Percentiles rank a stretch among this genome's conserved stretches.
These are phyloP conservation scores for Centropus unirufus DNA, from an alignment of 2,113 vertebrate species.

Conservation along the genomic window DNA sequence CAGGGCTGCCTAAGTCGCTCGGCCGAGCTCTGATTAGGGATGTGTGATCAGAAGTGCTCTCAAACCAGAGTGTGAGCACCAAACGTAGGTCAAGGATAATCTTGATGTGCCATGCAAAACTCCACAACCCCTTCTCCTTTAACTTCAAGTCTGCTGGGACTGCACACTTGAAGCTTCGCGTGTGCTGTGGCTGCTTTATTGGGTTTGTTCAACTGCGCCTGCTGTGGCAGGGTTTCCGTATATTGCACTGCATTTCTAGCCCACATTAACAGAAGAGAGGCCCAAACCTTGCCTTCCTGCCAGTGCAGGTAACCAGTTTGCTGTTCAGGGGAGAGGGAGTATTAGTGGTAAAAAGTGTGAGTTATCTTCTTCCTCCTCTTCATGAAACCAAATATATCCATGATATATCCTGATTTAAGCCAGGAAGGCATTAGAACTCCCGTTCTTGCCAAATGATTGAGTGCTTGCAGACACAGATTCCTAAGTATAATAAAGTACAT, in stretches of 20 bases:
- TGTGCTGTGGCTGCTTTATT: background rate
- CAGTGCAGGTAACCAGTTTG: background rate
- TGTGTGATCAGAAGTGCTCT: background rate
- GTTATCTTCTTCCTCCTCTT: background rate
- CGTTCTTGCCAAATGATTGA: conserved; percentile 39
- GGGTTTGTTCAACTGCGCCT: background rate
- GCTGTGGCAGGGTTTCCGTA: background rate
- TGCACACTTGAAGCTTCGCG: background rate
- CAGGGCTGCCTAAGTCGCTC: background rate
- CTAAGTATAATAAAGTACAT: conserved; percentile 41
- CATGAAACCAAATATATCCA: background rate
- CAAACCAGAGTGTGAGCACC: background rate
- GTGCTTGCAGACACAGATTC: conserved; percentile 38
- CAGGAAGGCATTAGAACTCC: conserved; percentile 37
- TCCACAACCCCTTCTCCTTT: background rate
- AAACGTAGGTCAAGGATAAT: background rate
- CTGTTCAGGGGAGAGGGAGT: background rate
- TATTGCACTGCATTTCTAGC: background rate
- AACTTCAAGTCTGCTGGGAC: background rate
- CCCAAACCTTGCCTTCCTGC: background rate
- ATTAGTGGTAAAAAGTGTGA: background rate
- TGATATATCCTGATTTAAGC: background rate
- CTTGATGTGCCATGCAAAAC: background rate
- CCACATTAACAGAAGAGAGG: background rate
- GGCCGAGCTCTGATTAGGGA: background rate